These are phyloP conservation scores for Neoaliturus tenellus DNA, from an alignment of 2,888 invertebrate genomes.

Conservation along the genomic window DNA sequence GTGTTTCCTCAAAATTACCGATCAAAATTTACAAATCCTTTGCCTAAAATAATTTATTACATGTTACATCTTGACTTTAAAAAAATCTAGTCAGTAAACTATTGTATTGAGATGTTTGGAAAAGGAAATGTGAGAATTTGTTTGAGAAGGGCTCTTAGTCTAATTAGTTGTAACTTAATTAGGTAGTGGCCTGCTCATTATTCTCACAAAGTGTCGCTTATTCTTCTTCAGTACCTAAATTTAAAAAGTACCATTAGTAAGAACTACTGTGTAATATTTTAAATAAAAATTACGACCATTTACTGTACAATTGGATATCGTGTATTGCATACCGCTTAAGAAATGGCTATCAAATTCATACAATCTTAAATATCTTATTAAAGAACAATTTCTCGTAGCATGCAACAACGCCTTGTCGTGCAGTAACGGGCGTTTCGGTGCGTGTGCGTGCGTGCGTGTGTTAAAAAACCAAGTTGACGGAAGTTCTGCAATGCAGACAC, in stretches of 20 bases:
- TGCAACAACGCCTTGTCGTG: neutral
- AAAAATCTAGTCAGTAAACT: too few relatives aligned
- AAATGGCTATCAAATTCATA: neutral
- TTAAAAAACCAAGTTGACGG: neutral
- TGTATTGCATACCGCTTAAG: neutral
- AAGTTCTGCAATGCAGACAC: constrained; percentile 14
- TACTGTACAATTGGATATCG: too few relatives aligned
- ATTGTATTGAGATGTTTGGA: neutral
- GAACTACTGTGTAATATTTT: too few relatives aligned
- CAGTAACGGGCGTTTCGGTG: too few relatives aligned
- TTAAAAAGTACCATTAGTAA: too few relatives aligned
- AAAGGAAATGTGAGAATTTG: neutral
- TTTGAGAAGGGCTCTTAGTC: neutral
- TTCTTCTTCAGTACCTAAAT: too few relatives aligned
- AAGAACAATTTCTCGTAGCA: neutral
- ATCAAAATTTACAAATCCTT: too few relatives aligned
- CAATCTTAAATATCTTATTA: constrained; percentile 4
- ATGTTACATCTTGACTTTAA: too few relatives aligned
- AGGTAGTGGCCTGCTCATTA: neutral
- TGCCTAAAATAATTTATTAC: too few relatives aligned
- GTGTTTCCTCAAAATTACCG: too few relatives aligned
- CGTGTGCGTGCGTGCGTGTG: neutral
- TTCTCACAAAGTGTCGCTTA: too few relatives aligned
- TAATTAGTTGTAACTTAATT: neutral
- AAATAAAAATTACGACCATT: too few relatives aligned